Evolutionary conservation across 2,113 vertebrate species (phyloP), one percentile per base, ranked within the genome.

Genomic region (Triplophysa rosa): DNA sequence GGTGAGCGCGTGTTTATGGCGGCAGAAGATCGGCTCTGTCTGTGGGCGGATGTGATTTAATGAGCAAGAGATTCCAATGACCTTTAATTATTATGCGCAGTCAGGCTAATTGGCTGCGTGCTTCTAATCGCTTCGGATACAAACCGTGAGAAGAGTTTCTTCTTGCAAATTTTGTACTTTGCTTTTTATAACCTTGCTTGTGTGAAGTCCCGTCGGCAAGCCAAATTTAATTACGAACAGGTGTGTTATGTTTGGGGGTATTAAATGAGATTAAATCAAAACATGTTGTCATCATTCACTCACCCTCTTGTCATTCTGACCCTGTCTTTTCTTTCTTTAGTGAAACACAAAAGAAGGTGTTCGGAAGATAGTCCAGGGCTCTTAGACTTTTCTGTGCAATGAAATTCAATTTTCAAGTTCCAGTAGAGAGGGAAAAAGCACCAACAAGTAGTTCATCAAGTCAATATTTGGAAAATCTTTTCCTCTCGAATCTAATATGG

Each of bases 71-170:
- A 81, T 86, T 83, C 73, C 87, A 83, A 81, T 14, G 84, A 85
- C 81, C 77, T 82, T 76, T 82, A 86, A 91, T 87, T 87, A 86
- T 82, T 85, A 86, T 83, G 83, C 83, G 81, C 88, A 89, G 86
- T 89, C 88, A 84, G 85, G 85, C 88, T 92, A 92, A 93, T 91
- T 92, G 89, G 89, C 87, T 87, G 83, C 21, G 64, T 69, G 63
- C 75, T 29, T 78, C 64, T 68, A 54, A 24, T 26, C 42, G 21
- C 13, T 37, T 58, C 58, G 24, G 45, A 58, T 67, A 24, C 45
- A 26, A 47, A 63, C 64, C 7, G 56, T 58, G 24, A 40, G 80
- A 81, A 68, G 62, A 68, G 58, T 62, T 29, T 23, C 16, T 61
- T 78, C 54, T 54, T 73, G 67, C 24, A 37, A 69, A 75, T 69